Evolutionary conservation across 2,888 invertebrate genomes (phyloP).

Genomic region (Muschampia plurimacula): DNA sequence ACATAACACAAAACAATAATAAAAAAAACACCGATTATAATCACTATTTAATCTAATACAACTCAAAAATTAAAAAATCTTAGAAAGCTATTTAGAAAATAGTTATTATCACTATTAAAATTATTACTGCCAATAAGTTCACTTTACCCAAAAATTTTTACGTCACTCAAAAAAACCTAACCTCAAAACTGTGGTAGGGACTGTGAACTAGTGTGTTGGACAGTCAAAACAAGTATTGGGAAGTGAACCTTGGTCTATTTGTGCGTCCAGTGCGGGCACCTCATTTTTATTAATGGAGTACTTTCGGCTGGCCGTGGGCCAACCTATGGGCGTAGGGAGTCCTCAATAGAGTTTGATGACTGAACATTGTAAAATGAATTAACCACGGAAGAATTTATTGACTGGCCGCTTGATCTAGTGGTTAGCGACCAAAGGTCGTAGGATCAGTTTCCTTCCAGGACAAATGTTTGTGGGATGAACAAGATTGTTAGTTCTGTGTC

Average conservation of each 20-base stretch:
- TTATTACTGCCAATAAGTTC: neutral
- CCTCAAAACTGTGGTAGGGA: conserved; percentile 17
- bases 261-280: conserved; percentile 46
- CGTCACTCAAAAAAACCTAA: conserved; percentile 20
- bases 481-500: no score
- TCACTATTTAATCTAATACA: neutral
- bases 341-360: conserved; percentile 18
- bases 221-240: conserved; percentile 35
- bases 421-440: neutral
- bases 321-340: conserved; percentile 44
- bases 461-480: no score
- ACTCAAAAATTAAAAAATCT: no score
- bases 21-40: conserved; percentile 23
- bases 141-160: neutral
- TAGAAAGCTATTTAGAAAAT: neutral
- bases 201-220: conserved; percentile 7
- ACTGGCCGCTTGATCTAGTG: no score
- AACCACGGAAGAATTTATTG: neutral
- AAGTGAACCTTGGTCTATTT: conserved; percentile 64
- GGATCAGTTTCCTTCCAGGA: neutral
- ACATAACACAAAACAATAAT: conserved; percentile 43
- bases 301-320: conserved; percentile 55
- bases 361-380: neutral
- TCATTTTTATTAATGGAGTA: conserved; percentile 50
- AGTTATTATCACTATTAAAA: no score